Conservation (phyloP, 1,140 invertebrate species). For the Drosophila mauritiana region DNA sequence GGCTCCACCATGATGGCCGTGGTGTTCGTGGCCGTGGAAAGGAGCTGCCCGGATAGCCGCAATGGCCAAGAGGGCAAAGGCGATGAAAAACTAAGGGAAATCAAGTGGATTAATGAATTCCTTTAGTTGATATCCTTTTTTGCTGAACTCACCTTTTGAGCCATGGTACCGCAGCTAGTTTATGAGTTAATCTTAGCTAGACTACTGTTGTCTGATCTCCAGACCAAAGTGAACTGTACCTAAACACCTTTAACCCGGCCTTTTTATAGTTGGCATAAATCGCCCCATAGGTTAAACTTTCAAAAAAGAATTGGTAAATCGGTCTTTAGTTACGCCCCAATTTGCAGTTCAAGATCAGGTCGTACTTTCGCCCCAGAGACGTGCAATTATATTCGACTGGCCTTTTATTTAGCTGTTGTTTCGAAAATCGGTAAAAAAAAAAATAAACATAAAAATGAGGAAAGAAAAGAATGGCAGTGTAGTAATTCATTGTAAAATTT, state of each 20-base stretch:
- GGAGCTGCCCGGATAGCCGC: slow-evolving; percentile 49
- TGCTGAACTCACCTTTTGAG: slow-evolving; percentile 54
- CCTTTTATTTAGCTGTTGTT: slow-evolving; percentile 22
- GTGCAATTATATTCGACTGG: slow-evolving; percentile 39
- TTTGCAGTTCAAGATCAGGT: slow-evolving; percentile 63
- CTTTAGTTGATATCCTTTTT: neutral
- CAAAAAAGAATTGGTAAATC: slow-evolving; percentile 36
- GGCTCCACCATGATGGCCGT: slow-evolving; percentile 58
- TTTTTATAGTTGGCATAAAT: slow-evolving; percentile 44
- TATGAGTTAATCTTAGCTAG: slow-evolving; percentile 66
- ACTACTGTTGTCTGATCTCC: slow-evolving; percentile 51
- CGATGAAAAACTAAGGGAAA: slow-evolving; percentile 47
- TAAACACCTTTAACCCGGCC: slow-evolving; percentile 18
- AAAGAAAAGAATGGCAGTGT: slow-evolving; percentile 37
- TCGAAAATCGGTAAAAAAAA: slow-evolving; percentile 17
- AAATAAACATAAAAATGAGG: slow-evolving; percentile 27
- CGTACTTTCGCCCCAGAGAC: slow-evolving; percentile 57
- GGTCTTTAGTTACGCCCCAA: slow-evolving; percentile 63
- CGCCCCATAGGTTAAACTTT: slow-evolving; percentile 53
- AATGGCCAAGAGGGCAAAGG: slow-evolving; percentile 53
- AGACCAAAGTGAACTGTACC: slow-evolving; percentile 64
- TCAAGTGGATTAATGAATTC: neutral
- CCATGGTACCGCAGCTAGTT: slow-evolving; percentile 66
- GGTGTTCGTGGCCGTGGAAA: slow-evolving; percentile 55
- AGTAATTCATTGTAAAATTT: slow-evolving; percentile 79